Conservation (phyloP, 37 sponge, comb jelly and placozoan species). For the Cladorhizidae sp. region DNA sequence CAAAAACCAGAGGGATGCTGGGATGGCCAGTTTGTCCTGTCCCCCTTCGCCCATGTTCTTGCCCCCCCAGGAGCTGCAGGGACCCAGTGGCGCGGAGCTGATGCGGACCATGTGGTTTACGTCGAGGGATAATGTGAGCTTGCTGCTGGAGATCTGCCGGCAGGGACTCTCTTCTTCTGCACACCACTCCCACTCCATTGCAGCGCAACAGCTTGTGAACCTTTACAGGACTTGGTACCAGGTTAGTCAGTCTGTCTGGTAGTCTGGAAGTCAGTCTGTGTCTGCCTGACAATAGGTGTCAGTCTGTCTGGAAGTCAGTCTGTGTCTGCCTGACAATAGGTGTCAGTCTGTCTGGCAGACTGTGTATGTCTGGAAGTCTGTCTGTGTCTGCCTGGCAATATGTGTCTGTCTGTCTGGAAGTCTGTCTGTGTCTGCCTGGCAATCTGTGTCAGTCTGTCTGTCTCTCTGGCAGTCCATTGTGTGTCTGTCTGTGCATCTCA, state of each 20-base stretch:
- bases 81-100: constrained; percentile 45
- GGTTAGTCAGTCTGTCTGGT: constrained; percentile 24
- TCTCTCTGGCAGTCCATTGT: too few relatives aligned
- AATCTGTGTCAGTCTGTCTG: too few relatives aligned
- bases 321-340: too few relatives aligned
- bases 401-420: too few relatives aligned
- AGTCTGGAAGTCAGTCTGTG: too few relatives aligned
- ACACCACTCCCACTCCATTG: background rate
- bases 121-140: constrained; percentile 75
- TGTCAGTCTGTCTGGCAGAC: too few relatives aligned
- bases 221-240: constrained; percentile 78
- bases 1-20: background rate
- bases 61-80: background rate
- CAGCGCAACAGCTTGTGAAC: constrained; percentile 44
- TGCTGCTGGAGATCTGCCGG: constrained; percentile 76
- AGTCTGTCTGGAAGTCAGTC: too few relatives aligned
- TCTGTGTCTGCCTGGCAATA: too few relatives aligned
- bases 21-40: background rate
- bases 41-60: constrained; percentile 17
- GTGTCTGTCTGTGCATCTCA: too few relatives aligned
- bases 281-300: too few relatives aligned
- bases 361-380: too few relatives aligned
- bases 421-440: too few relatives aligned
- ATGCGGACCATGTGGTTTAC: constrained; percentile 63
- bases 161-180: constrained; percentile 52